Base-by-base conservation (phyloP, 2,888 invertebrate species). In the Rhyacophila evoluta region DNA sequence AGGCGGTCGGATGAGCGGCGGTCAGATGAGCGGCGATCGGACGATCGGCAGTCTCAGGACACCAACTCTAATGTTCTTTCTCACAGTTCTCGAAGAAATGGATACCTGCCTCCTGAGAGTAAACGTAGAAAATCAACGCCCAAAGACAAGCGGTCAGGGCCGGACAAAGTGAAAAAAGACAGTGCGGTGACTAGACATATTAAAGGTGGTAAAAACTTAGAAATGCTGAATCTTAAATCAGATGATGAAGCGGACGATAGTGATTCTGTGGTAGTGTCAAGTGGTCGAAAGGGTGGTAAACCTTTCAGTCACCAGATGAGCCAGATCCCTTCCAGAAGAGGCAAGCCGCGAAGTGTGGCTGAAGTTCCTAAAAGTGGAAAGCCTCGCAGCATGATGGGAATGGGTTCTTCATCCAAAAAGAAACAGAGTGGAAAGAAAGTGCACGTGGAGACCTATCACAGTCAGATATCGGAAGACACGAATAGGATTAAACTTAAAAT, bases 401-500 rank as follows among this genome's bases (percentile, higher is more conserved):
- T 89, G 84, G 87, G 88, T 86, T 86, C 86, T 87, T 88, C 88
- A 75, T 87, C 87, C 3, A 89, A 88, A 85, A 89, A 74, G 36
- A 39, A 69, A 86, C 89, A 89, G 84, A 88, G 88, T 2, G 89
- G 88, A 85, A 89, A 37, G 27, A 33, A 27, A 19, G 33, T 88
- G 84, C 85, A 85, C 83, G 85, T 85, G 81, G 84, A 89, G 83
- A 91, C 90, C 83, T 92, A 92, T 86, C 90, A 89, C 83, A 92
- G 92, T 85, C 91, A 92, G 86, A 91, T 92, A 83, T 86, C 87
- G 78, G 91, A 93, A 83, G 93, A 92, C 84, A 92, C 92, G 84
- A 93, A 93, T 84, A 90, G 91, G 80, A 92, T 94, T 84, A 94
- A 93, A 86, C 91, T 94, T 84, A 91, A 92, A 84, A 94, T 94